These are phyloP conservation scores for Ectemnius continuus DNA, from an alignment of 2,888 invertebrate genomes.

Conservation along the genomic window DNA sequence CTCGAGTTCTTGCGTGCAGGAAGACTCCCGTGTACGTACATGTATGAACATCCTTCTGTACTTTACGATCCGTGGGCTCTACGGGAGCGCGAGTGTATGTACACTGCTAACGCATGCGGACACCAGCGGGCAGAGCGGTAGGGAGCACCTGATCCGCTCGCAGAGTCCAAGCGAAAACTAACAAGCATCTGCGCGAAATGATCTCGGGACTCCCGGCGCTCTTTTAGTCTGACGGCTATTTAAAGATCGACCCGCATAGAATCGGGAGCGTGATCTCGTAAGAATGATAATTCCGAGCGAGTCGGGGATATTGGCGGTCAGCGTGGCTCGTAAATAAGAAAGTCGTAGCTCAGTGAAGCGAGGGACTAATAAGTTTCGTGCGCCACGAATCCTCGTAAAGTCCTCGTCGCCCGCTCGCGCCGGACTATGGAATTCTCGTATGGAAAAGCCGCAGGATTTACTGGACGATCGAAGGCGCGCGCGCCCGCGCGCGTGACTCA, in stretches of 20 bases:
- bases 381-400: neutral
- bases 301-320: too few relatives aligned
- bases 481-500: constrained; percentile 9
- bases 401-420: neutral
- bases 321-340: too few relatives aligned
- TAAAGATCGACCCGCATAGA: too few relatives aligned
- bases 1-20: constrained; percentile 46
- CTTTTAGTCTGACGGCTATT: too few relatives aligned
- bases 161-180: too few relatives aligned
- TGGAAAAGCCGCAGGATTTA: neutral
- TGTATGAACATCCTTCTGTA: constrained; percentile 1
- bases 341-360: neutral
- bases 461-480: neutral
- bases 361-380: neutral
- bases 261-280: too few relatives aligned
- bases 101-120: too few relatives aligned
- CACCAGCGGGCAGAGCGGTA: too few relatives aligned
- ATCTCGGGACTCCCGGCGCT: too few relatives aligned
- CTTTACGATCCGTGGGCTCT: neutral
- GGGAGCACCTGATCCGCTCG: too few relatives aligned
- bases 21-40: constrained; percentile 1
- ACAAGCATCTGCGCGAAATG: too few relatives aligned
- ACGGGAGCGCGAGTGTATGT: neutral
- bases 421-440: neutral
- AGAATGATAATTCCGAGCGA: too few relatives aligned